Percentiles rank a stretch among this genome's conserved stretches.
phyloP scores from a whole-genome alignment of 2,113 vertebrate species.

The Gasterosteus nipponicus region DNA sequence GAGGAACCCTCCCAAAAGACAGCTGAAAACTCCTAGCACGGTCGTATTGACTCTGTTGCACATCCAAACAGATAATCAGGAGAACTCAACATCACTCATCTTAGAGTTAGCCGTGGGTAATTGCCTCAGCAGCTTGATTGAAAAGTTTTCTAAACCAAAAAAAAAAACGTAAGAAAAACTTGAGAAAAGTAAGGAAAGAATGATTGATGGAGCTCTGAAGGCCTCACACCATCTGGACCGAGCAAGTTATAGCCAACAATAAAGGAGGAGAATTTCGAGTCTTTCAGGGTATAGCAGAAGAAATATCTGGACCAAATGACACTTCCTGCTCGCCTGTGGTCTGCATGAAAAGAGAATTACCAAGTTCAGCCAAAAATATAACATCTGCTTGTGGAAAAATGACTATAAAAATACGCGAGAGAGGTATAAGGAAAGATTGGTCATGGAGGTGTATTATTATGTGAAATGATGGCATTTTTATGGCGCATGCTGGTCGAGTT shows the following conservation, averaged over 20 bases:
- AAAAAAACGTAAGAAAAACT: background rate
- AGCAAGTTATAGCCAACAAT: background rate
- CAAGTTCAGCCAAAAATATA: background rate
- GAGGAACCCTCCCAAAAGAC: slow-evolving; percentile 27
- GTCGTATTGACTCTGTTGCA: background rate
- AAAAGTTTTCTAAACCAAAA: background rate
- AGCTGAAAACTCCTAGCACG: slow-evolving; percentile 11
- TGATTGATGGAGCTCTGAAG: background rate
- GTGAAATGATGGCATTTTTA: background rate
- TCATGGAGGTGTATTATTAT: background rate
- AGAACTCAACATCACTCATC: slow-evolving; percentile 14
- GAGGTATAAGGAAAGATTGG: background rate
- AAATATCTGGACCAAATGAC: background rate
- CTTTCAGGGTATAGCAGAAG: background rate
- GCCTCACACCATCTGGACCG: background rate
- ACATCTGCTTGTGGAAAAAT: background rate
- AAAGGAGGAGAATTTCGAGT: background rate
- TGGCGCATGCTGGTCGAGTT: background rate
- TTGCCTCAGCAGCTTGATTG: background rate
- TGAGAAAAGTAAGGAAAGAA: background rate
- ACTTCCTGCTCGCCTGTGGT: background rate
- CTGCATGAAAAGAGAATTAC: background rate
- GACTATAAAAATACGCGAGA: background rate
- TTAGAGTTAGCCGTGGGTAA: background rate
- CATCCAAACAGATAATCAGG: background rate